These are phyloP conservation scores for Amblyopsis hoosieri DNA, from an alignment of 2,797 vertebrate genomes.

Conservation along the genomic window DNA sequence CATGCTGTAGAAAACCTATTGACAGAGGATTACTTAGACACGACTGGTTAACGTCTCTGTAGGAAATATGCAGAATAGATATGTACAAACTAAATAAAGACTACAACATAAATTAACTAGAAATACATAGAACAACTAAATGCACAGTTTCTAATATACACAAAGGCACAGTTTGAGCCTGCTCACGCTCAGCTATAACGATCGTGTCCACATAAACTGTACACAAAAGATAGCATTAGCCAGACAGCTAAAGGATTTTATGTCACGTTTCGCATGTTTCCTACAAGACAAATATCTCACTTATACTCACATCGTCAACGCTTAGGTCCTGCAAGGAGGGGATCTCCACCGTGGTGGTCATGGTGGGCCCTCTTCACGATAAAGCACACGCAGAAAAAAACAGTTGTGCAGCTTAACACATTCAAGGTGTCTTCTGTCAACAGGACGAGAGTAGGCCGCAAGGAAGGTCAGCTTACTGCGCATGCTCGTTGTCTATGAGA, in stretches of 20 bases:
- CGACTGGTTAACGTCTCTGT: too few relatives aligned
- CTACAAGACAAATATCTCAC: background rate
- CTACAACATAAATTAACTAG: too few relatives aligned
- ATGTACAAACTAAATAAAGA: too few relatives aligned
- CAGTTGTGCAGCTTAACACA: constrained; percentile 40
- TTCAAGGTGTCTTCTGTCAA: constrained; percentile 65
- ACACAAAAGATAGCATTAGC: constrained; percentile 29
- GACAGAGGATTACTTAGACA: too few relatives aligned
- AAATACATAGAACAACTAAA: too few relatives aligned
- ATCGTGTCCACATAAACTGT: too few relatives aligned
- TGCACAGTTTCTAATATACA: too few relatives aligned
- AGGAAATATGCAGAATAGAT: too few relatives aligned
- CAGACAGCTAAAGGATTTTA: constrained; percentile 34
- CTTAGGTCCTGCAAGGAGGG: constrained; percentile 85
- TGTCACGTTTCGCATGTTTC: background rate
- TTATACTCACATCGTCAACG: constrained; percentile 86
- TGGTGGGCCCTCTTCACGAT: constrained; percentile 51
- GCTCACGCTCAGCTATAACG: too few relatives aligned
- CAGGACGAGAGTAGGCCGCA: constrained; percentile 45
- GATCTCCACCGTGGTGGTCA: constrained; percentile 80
- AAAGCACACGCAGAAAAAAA: constrained; percentile 22
- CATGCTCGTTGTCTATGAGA: constrained; percentile 38
- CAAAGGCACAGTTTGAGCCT: too few relatives aligned
- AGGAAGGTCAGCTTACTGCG: constrained; percentile 77
- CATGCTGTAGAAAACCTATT: too few relatives aligned